These are phyloP conservation scores for Turdus rufiventris DNA, from an alignment of 2,113 vertebrate genomes.

Conservation along the genomic window DNA sequence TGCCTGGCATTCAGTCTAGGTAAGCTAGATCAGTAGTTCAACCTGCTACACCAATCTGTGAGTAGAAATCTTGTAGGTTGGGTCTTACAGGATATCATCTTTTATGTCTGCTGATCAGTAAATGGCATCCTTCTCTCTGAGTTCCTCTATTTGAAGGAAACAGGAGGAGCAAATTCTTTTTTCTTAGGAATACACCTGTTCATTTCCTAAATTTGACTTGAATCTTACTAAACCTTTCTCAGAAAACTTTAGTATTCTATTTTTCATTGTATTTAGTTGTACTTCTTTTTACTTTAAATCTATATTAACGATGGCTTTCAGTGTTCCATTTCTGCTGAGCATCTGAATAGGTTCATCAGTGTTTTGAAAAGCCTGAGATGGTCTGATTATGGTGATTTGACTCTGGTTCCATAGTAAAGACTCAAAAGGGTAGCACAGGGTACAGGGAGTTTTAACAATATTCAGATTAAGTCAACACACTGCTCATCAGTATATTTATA, in stretches of 20 bases:
- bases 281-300: not conserved
- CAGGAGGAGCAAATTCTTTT: not conserved
- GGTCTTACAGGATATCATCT: accelerated
- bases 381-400: conserved; percentile 26
- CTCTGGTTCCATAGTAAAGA: not conserved
- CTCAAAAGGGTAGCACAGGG: not conserved
- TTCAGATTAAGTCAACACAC: conserved; percentile 16
- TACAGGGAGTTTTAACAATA: not conserved
- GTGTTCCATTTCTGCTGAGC: not conserved
- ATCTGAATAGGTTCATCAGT: conserved; percentile 39
- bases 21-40: not conserved
- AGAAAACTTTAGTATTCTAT: not conserved
- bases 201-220: not conserved
- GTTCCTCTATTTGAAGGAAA: not conserved
- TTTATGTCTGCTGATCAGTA: not conserved
- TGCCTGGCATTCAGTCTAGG: not conserved
- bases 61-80: not conserved
- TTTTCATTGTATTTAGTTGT: not conserved
- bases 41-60: not conserved
- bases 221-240: not conserved
- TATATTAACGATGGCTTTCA: not conserved
- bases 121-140: not conserved
- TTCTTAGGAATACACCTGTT: not conserved
- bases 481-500: conserved; percentile 32
- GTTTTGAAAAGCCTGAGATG: not conserved